Evolutionary conservation across 2,888 invertebrate species (phyloP), one percentile per base, ranked within the genome.

Genomic region (Stictocephala bisonia): DNA sequence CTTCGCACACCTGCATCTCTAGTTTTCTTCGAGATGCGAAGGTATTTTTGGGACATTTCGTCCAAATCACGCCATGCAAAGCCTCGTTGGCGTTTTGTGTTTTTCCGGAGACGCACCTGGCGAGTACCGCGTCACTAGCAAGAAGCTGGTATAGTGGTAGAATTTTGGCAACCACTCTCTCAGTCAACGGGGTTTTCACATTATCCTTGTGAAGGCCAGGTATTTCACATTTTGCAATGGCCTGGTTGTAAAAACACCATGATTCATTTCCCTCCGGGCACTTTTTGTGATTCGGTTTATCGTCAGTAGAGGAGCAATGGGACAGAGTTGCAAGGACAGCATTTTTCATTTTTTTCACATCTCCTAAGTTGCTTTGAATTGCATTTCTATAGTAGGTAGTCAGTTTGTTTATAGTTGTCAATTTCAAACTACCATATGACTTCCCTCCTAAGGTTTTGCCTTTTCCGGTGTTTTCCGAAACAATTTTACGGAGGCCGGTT

Each of bases 401-500:
- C 70, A 53, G 56, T 56, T 70, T 70, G 24, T 56, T 41, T n/a
- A 70, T 70, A 35, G 56, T 26, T n/a, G 22, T 70, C 35, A 20
- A 40, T 26, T 56, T 53, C 56, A 56, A 70, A 41, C 56, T 70
- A 24, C 48, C 66, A 44, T 66, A 35, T 24, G 41, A 26, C 27
- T 66, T 66, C 13, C 66, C 64, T 7, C 20, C 64, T 58, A 72
- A 40, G 20, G 29, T 13, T n/a, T 50, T 27, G 29, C 56, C 50
- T 18, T 40, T 68, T 24, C 44, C 72, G 26, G 53, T 40, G 56
- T 56, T 22, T 31, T 56, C 53, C 22, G 29, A 26, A 40, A 70
- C 70, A 41, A 56, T 53, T 18, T 74, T 74, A 26, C 64, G 58
- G 26, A 74, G 70, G 24, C 58, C 60, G 26, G 74, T 64, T 58